Evolutionary conservation across 2,113 vertebrate genomes (phyloP), one percentile per base, ranked within the genome.

Genomic region (Marcusenius ussheri): DNA sequence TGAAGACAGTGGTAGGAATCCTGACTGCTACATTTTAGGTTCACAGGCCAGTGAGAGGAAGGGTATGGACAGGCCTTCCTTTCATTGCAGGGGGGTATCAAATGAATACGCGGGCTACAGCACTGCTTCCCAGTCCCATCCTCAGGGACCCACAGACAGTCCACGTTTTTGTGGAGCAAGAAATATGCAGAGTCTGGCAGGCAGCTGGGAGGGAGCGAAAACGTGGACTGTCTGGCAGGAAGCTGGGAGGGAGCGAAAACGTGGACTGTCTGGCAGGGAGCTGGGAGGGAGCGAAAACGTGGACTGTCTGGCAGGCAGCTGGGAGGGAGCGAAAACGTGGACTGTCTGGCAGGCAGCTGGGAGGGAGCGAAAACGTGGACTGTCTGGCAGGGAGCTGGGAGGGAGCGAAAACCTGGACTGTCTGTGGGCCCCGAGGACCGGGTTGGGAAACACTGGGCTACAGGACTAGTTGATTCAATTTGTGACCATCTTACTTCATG

Each of bases 401-500:
- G n/a, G 62, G 62, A 27, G 62, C 62, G 27, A 66, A 27, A 11
- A 27, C 0, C n/a, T 66, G 62, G 62, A 66, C 58, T 7, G 24
- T 62, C 56, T 62, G 2, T 62, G 56, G 56, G 56, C 1, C 56
- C 24, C 2, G 58, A 27, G 24, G 62, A 66, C n/a, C 62, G 62
- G 62, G 1, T 4, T 31, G n/a, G 62, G n/a, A 11, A 66, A 66
- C 0, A 66, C n/a, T 27, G 9, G 9, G 62, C 62, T 66, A 31
- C 9, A 31, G 62, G 62, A 66, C 62, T 27, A 66, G n/a, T 13
- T n/a, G 2, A n/a, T 92, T 90, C 91, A 92, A 93, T 93, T 93
- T 94, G 94, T 95, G 95, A 94, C 91, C 94, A 93, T 93, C 93
- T 94, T 93, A 17, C 70, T 92, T 94, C 93, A 93, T 94, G 91